Evolutionary conservation across 2,888 invertebrate genomes (phyloP), one percentile per base, ranked within the genome.

Genomic region (Anthophora plumipes): DNA sequence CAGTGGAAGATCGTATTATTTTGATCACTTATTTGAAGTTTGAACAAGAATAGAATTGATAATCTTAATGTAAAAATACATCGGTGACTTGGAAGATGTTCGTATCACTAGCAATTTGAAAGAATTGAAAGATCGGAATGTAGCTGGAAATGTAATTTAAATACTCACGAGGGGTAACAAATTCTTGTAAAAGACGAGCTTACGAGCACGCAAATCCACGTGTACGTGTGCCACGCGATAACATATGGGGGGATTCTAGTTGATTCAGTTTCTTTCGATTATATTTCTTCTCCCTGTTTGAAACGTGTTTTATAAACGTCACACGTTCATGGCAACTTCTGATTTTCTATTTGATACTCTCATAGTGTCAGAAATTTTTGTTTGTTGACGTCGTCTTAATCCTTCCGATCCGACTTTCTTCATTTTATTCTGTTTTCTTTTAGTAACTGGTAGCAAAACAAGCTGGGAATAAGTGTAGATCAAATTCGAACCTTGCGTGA

Each of bases 221-320:
- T 20, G 4, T 77, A 80, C 82, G 85, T 75, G 75, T 50, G 80
- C 22, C 69, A 71, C 52, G 79, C 20, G 84, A 73, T 81, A 81
- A 82, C 79, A 69, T 41, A n/a, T 41, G 20, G 71, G 74, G 77
- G 81, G 80, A 25, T 85, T 83, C 82, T 50, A 52, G 31, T 83
- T 84, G 88, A 89, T 90, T 90, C 88, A 86, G 81, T 80, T 90
- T 86, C 84, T 81, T n/a, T 59, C 82, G 80, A 64, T 84, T 68
- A 78, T 31, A 50, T 72, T 72, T 55, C 68, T 75, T 75, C 63
- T 61, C 66, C 66, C 25, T 14, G 12, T 59, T 63, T 63, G 22
- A 50, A 66, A 52, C 61, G 43, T 76, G 76, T 54, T 80, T 84
- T 75, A 77, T 66, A 77, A 61, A 22, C 50, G 72, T 66, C 63